phyloP scores from a whole-genome alignment of 2,888 invertebrate genomes.

The Drosophila paracracens region DNA sequence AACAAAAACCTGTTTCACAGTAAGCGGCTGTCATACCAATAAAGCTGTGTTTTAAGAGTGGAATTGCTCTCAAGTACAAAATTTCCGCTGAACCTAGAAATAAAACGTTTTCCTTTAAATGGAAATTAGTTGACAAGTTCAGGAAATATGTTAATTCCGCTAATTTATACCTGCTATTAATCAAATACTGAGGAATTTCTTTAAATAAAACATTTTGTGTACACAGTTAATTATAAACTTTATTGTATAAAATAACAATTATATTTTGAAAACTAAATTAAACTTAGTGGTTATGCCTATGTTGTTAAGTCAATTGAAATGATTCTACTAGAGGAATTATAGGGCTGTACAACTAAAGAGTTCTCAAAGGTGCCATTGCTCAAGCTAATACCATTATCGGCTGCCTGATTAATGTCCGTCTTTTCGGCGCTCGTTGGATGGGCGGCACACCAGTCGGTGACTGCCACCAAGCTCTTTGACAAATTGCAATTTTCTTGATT shows the following conservation, averaged over 20 bases:
- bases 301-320: slow-evolving; percentile 84
- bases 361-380: slow-evolving; percentile 58
- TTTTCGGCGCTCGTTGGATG: slow-evolving; percentile 63
- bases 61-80: background rate
- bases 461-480: slow-evolving; percentile 63
- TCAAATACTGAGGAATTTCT: background rate
- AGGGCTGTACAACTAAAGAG: slow-evolving; percentile 71
- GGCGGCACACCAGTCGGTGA: slow-evolving; percentile 68
- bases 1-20: background rate
- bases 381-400: slow-evolving; percentile 27
- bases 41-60: background rate
- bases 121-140: background rate
- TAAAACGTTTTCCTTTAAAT: background rate
- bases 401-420: slow-evolving; percentile 53
- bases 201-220: slow-evolving; percentile 14
- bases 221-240: slow-evolving; percentile 45
- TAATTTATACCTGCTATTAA: background rate
- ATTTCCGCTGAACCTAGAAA: background rate
- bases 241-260: slow-evolving; percentile 73
- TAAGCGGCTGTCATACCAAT: background rate
- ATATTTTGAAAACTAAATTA: slow-evolving; percentile 42
- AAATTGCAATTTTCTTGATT: slow-evolving; percentile 81
- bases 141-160: background rate
- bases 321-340: slow-evolving; percentile 76
- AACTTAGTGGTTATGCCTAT: slow-evolving; percentile 57